Base-by-base conservation (phyloP, 2,888 invertebrate species). In the Drosophila multiciliata region DNA sequence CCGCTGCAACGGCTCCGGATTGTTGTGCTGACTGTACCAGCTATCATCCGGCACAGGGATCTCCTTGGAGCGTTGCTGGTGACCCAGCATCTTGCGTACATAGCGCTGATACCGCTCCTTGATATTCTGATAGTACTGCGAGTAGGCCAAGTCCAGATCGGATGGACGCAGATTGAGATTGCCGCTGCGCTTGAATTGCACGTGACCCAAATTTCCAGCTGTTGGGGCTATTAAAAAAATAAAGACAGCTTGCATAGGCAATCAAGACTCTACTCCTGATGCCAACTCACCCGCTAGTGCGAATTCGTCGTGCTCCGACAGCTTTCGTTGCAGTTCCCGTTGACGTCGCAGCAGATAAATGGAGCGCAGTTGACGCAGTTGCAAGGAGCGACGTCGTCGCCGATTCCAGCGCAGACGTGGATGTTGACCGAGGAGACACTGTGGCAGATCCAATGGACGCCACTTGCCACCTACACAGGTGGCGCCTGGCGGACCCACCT, bases 391-490 rank as follows among this genome's bases (percentile, higher is more conserved):
- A 59, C 96, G 94, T 9, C 86, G 82, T 75, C 95, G 94, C 33
- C 97, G 94, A 87, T 96, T 97, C 96, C 97, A 97, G 57, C 97
- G 94, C 42, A 98, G 94, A 12, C 97, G 94, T 0, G 98, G 98
- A 93, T 98, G 98, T 90, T 97, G 97, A 8, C 97, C 98, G 0
- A 96, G 95, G 1, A 96, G 94, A 89, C 98, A 98, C 87, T 95
- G 96, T 0, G 98, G 98, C 55, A 98, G 92, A 83, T 97, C 96
- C 78, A 95, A 95, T 0, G 99, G 99, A 76, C 98, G 97, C 99
- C 99, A 99, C 71, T 95, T 95, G 0, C 99, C 99, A 9, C 98
- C 97, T 33, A 99, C 95, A 87, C 99, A 99, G 0, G 99, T 99
- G 0, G 99, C 98, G 1, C 98, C 98, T 0, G 97, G 97, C 0